Base-by-base conservation (phyloP, 1,140 invertebrate genomes). In the Drosophila erecta region DNA sequence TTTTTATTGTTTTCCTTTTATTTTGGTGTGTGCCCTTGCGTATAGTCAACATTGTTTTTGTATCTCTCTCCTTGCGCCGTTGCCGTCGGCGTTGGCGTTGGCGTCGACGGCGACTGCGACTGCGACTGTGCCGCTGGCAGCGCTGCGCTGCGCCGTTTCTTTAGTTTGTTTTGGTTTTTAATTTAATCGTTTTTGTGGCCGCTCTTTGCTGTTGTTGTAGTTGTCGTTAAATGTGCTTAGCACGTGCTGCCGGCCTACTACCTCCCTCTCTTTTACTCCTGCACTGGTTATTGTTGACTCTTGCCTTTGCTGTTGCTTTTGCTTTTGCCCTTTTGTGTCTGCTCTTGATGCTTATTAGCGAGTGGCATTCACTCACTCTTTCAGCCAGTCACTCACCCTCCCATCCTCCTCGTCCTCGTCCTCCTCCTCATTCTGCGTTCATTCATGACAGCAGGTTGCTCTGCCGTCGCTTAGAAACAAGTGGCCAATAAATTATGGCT, bases 141-240 rank as follows among this genome's bases (percentile, higher is more conserved):
- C 20, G 54, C 72, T 50, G 73, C 41, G 35, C 66, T 30, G 66
- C 50, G 20, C 78, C 75, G 83, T 87, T 86, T 86, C 83, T 87
- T 86, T 86, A 86, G 83, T 86, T 86, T 86, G 83, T 86, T 86
- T 86, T 86, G 83, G 83, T 86, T 86, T 86, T 86, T 86, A 86
- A 86, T 86, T 86, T 86, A 86, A 86, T 86, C 83, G 83, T 86
- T 86, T 86, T 87, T 83, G 84, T 86, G 59, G 71, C 61, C 53
- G 57, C 75, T 72, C 44, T 47, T 56, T 84, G 79, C 56, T 77
- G 78, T 71, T 76, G 64, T 69, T 81, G 81, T 81, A 76, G 81
- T 87, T 83, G 83, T 81, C 83, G 83, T 86, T 87, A 86, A 86
- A 86, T 86, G 83, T 86, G 83, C 81, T 86, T 87, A 87, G 83